Evolutionary conservation across 1,140 invertebrate genomes (phyloP), one percentile per base, ranked within the genome.

Genomic region (Pararge aegeria): DNA sequence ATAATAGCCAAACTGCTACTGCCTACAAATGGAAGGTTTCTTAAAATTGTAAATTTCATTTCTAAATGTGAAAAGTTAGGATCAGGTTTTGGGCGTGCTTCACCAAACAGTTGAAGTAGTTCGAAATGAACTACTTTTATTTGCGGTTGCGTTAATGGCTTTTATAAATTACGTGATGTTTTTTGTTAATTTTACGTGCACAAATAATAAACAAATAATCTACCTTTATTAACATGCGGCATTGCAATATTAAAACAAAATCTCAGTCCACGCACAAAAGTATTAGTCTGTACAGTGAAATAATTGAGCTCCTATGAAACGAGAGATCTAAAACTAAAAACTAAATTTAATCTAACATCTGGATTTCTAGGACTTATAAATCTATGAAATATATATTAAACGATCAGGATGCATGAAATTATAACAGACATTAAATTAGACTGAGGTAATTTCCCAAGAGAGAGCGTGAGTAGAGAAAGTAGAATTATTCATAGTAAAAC

Each of bases 201-300:
- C 10, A 87, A 74, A 86, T 68, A 83, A 73, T 75, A 63, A 53
- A 63, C 54, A 57, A 34, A 51, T 54, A 10, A 65, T 73, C 81
- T 84, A 82, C 61, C 63, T 75, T 46, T 20, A 68, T 73, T 56
- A 62, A 74, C 84, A 87, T 87, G 84, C 84, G 70, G 71, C 79
- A 78, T 82, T 68, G 71, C 78, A 83, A 68, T 63, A 63, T 69
- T 61, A 75, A 57, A 71, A 78, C 75, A 24, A 76, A 78, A 76
- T 73, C 49, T 57, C 53, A 73, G 60, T 71, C 58, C 66, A 61
- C 54, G 30, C 24, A 57, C 38, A 52, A 73, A 73, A 71, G 65
- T 70, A 66, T 75, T 66, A 66, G 48, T 75, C 62, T 83, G 70
- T 83, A 77, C 60, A 83, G 78, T 82, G 66, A 78, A 52, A 78